Evolutionary conservation across 2,113 vertebrate genomes (phyloP), one percentile per base, ranked within the genome.

Genomic region (Saguinus midas): DNA sequence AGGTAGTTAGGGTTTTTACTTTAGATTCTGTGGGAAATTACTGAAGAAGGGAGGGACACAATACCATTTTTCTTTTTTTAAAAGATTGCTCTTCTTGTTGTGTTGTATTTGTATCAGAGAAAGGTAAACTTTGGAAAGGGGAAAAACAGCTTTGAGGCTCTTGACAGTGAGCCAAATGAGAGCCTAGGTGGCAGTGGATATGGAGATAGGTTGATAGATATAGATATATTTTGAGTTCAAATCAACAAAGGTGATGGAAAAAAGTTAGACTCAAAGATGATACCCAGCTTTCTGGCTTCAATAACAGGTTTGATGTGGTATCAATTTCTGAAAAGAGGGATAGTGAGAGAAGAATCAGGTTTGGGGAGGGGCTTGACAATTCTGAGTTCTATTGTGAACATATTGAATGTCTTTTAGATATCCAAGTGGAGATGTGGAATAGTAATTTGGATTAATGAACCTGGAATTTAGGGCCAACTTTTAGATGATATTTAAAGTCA

Each of bases 241-340:
- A 64, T 64, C 27, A 64, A 29, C 61, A 64, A 84, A 84, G 61
- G 27, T 83, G 55, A 78, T 84, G 21, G 70, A 88, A 93, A 78
- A 78, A 35, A 87, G 45, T 89, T 90, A 89, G 90, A 96, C 32
- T 93, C 43, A 83, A 88, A 85, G 61, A 73, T 43, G 21, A 93
- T 95, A 90, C 37, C 6, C 20, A 90, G 81, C n/a, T 96, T 90
- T 93, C 75, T 95, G 86, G 27, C 43, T 93, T 87, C 35, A 84
- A n/a, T 93, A 66, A 88, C 20, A 57, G 18, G 43, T 83, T 91
- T 81, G 35, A 52, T 80, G 43, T 88, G 37, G 8, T 87, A 87
- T 18, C 18, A 80, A 0, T 85, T 91, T 95, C 64, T 91, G 70
- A 95, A 91, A 68, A 80, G 45, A 29, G 23, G 10, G 55, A 37